Percentiles rank a stretch among this genome's conserved stretches.
phyloP scores from a whole-genome alignment of 2,113 vertebrate species.

The Campylomormyrus numenius region DNA sequence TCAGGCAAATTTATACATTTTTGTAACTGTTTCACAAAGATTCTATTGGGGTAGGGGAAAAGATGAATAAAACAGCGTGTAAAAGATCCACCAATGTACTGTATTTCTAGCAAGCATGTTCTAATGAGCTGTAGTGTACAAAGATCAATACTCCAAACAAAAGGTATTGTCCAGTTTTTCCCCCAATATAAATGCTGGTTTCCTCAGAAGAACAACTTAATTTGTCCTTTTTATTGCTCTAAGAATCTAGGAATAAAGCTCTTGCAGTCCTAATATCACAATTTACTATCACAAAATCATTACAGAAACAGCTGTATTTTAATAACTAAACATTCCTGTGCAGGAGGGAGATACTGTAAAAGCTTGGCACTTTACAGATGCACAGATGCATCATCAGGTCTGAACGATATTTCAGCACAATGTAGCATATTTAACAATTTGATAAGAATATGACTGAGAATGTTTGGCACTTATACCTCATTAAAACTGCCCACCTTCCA shows the following conservation, averaged over 20 bases:
- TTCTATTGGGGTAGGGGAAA: not conserved
- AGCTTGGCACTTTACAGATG: constrained; percentile 34
- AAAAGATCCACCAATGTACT: constrained; percentile 5
- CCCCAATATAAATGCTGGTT: constrained; percentile 16
- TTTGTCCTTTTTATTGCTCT: constrained; percentile 19
- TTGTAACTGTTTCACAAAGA: not conserved
- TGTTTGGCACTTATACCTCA: constrained; percentile 56
- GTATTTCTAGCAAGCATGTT: not conserved
- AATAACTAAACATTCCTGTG: constrained; percentile 21
- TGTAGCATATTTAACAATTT: constrained; percentile 31
- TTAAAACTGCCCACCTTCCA: constrained; percentile 22
- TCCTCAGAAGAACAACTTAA: constrained; percentile 16
- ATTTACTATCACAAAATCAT: constrained; percentile 13
- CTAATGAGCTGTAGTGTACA: constrained; percentile 1
- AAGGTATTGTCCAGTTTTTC: not conserved
- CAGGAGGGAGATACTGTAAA: constrained; percentile 23
- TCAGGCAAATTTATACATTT: constrained; percentile 32
- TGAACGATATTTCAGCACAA: constrained; percentile 17
- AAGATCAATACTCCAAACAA: not conserved
- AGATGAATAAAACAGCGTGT: not conserved
- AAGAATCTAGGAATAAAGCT: constrained; percentile 20
- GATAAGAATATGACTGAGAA: constrained; percentile 38
- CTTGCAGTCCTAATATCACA: not conserved
- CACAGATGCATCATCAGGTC: constrained; percentile 20
- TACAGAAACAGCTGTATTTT: constrained; percentile 10